Percentiles rank a stretch among this genome's conserved stretches.
Evolutionary conservation across 2,888 invertebrate species (phyloP).

Genomic region (Allophyes oxyacanthae): DNA sequence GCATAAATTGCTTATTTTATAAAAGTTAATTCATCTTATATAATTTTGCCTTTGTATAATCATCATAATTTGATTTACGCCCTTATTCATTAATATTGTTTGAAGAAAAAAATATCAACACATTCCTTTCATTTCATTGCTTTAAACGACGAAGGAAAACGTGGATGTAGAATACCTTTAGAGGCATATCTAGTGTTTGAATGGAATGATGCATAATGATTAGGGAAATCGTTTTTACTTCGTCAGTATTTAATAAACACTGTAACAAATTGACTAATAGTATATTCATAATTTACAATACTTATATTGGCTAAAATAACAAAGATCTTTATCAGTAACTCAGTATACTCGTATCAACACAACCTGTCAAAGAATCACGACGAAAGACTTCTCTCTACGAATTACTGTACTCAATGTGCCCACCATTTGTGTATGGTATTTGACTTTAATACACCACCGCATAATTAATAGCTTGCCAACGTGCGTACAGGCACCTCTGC

Average conservation of each 20-base stretch:
- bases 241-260: conserved; percentile 25
- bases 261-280: conserved; percentile 27
- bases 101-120: conserved; percentile 9
- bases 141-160: conserved; percentile 17
- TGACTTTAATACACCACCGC: conserved; percentile 17
- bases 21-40: too few species aligned
- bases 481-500: conserved; percentile 20
- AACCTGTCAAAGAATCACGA: conserved; percentile 45
- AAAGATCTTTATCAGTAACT: conserved; percentile 23
- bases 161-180: conserved; percentile 14
- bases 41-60: too few species aligned
- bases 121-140: background rate
- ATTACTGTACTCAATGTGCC: conserved; percentile 16
- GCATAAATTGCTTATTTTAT: too few species aligned
- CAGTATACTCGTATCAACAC: conserved; percentile 47
- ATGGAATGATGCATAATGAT: conserved; percentile 48
- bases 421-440: conserved; percentile 12
- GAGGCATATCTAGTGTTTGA: conserved; percentile 36
- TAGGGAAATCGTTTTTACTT: conserved; percentile 25
- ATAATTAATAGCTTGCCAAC: conserved; percentile 24
- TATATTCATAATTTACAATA: conserved; percentile 22
- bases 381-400: conserved; percentile 11
- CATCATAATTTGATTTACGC: too few species aligned
- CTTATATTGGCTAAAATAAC: conserved; percentile 27
- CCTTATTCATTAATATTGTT: conserved; percentile 2